phyloP scores from a whole-genome alignment of 53 echinoderm and acorn worm species.

The Apostichopus leukothele region DNA sequence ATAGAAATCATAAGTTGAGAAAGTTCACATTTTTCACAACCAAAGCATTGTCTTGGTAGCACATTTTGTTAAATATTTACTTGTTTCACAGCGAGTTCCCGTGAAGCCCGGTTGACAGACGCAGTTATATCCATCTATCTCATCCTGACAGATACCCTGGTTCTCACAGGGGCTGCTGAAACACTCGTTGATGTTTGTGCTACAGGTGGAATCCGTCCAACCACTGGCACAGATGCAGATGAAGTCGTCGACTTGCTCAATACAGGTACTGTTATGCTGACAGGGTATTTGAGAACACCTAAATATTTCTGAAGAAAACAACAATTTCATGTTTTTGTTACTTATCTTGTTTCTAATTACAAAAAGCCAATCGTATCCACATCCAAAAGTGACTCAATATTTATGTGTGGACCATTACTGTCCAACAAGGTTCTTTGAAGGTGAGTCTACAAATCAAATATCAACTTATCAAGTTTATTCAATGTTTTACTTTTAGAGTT shows the following conservation, averaged over 20 bases:
- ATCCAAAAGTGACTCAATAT: too few species aligned
- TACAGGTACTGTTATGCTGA: conserved; percentile 69
- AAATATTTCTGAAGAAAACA: conserved; percentile 41
- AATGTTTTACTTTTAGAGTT: too few species aligned
- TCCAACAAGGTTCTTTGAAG: too few species aligned
- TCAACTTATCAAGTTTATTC: too few species aligned
- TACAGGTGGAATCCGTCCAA: conserved; percentile 56
- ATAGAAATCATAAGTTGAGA: too few species aligned
- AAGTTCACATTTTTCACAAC: too few species aligned
- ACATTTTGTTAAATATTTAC: conserved; percentile 45
- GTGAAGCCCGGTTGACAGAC: conserved; percentile 59
- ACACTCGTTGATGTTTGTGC: conserved; percentile 65
- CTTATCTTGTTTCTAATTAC: not conserved
- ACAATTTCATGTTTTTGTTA: not conserved
- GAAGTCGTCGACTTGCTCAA: conserved; percentile 58
- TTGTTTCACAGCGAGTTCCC: conserved; percentile 58
- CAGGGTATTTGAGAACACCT: conserved; percentile 70
- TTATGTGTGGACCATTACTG: too few species aligned
- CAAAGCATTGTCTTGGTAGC: too few species aligned
- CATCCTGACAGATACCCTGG: conserved; percentile 66
- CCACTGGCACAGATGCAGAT: conserved; percentile 56
- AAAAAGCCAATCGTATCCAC: not conserved
- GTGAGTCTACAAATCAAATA: too few species aligned
- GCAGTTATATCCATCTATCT: conserved; percentile 61
- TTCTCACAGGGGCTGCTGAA: conserved; percentile 64